phyloP scores from a whole-genome alignment of 2,888 invertebrate species.

The Hymenopus coronatus region DNA sequence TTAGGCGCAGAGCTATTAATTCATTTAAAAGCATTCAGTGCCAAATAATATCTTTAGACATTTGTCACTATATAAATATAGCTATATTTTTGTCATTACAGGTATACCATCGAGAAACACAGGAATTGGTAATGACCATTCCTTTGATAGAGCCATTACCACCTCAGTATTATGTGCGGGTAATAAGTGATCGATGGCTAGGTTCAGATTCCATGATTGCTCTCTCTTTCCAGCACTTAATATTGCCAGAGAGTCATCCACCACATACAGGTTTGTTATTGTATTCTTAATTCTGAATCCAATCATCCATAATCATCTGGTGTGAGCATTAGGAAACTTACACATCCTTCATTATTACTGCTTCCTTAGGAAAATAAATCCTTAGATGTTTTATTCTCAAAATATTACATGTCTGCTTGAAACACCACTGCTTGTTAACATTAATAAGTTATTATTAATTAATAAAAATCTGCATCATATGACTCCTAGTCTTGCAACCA shows the following conservation, averaged over 20 bases:
- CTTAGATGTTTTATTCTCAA: no score
- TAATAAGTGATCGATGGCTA: constrained; percentile 83
- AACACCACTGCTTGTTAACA: no score
- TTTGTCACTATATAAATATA: not conserved
- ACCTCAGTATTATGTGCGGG: constrained; percentile 85
- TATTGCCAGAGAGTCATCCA: constrained; percentile 87
- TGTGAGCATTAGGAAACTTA: no score
- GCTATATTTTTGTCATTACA: constrained; percentile 44
- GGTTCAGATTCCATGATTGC: constrained; percentile 53
- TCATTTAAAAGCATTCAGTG: not conserved
- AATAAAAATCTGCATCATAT: no score
- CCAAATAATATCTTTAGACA: not conserved
- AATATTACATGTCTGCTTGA: no score
- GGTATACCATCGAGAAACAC: constrained; percentile 70
- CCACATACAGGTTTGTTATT: constrained; percentile 73
- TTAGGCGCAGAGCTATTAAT: not conserved
- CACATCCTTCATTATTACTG: no score
- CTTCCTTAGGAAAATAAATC: no score
- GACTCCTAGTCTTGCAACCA: no score
- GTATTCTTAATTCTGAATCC: not conserved
- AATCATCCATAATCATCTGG: no score
- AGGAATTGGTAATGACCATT: constrained; percentile 90
- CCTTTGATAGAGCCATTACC: constrained; percentile 90
- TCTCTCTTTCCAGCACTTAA: constrained; percentile 71
- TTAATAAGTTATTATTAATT: no score